Evolutionary conservation across 1,140 invertebrate genomes (phyloP), one percentile per base, ranked within the genome.

Genomic region (Apocrypta bakeri): DNA sequence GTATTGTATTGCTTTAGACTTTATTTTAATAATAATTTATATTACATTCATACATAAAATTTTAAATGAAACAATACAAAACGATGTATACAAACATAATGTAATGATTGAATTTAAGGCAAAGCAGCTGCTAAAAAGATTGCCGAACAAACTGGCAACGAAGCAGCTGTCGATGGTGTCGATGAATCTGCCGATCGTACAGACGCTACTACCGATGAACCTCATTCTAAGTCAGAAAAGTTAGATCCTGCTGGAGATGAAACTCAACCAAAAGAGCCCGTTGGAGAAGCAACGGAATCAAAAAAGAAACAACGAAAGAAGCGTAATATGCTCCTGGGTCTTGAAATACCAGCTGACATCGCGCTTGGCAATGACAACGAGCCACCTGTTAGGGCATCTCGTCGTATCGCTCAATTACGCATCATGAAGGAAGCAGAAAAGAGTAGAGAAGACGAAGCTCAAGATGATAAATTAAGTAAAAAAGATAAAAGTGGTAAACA

Each of bases 391-490:
- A 90, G 96, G 24, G 95, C 96, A 86, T 97, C 96, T 9, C 92
- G 96, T 4, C 92, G 97, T 73, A 97, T 98, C 86, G 97, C 97
- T 0, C 96, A 97, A 87, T 93, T 97, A 83, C 96, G 97, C 85
- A 97, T 97, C 72, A 96, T 95, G 82, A 96, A 97, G 87, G 96
- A 97, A 89, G 95, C 95, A 0, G 96, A 97, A 76, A 88, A 95
- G 11, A 92, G 95, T 66, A 89, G 95, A 40, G 95, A 95, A 85
- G 93, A 77, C 63, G 81, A 84, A 94, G 85, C 95, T 93, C 69
- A 94, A 94, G 89, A 94, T 92, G 88, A 87, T 72, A 80, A 90
- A 12, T 90, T 90, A 83, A 89, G 87, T 21, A 92, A 92, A 29
- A 83, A 83, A 21, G 73, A 80, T 8, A 81, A 85, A 27, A 64